phyloP scores from a whole-genome alignment of 2,113 vertebrate genomes.

The Tupaia chinensis region DNA sequence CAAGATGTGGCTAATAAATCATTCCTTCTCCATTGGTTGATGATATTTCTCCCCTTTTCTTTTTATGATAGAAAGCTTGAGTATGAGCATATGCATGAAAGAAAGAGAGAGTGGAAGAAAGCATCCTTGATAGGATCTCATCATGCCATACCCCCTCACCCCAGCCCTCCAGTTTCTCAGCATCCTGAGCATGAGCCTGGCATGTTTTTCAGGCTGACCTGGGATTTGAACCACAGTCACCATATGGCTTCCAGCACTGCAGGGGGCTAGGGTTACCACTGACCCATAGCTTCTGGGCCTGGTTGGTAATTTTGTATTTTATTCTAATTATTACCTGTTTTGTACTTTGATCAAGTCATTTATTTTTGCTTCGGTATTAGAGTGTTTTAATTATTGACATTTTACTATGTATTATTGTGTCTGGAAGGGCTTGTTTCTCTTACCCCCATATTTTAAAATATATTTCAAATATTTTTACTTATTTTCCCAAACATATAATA shows the following conservation, averaged over 20 bases:
- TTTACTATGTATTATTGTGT: not conserved
- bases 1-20: not conserved
- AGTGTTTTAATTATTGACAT: conserved; percentile 29
- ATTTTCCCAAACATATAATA: conserved; percentile 38
- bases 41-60: not conserved
- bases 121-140: too few species aligned
- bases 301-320: not conserved
- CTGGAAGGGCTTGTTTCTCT: conserved; percentile 4
- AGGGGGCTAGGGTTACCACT: too few species aligned
- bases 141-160: too few species aligned
- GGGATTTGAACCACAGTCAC: too few species aligned
- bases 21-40: not conserved
- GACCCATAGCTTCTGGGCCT: too few species aligned
- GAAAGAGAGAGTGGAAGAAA: too few species aligned
- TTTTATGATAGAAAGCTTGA: too few species aligned
- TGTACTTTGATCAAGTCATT: not conserved
- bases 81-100: too few species aligned
- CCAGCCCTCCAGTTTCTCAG: too few species aligned
- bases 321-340: not conserved
- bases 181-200: too few species aligned
- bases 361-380: not conserved
- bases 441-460: not conserved
- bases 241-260: too few species aligned
- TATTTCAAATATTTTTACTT: conserved; percentile 20
- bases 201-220: too few species aligned